Evolutionary conservation across 2,797 vertebrate genomes (phyloP), one percentile per base, ranked within the genome.

Genomic region (Babyrousa celebensis): DNA sequence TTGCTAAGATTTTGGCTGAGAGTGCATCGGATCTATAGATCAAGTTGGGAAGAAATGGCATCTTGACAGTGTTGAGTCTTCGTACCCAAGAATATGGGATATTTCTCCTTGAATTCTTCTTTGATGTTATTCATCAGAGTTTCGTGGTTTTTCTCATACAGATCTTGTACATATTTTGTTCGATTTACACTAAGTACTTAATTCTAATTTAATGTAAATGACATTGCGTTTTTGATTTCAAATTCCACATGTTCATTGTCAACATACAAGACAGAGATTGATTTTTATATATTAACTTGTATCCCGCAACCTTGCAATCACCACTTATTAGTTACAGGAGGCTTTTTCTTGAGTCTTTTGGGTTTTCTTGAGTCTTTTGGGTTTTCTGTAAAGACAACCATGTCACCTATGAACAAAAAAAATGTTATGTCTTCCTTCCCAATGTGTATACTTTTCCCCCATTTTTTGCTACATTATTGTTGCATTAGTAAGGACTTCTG

Each of bases 271-370:
- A 65, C 63, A 93, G 32, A 12, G 12, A 18, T 82, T 74, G 27
- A 56, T 80, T 58, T 65, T 78, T 94, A 27, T 58, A 8, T 82
- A 16, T 65, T 87, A 87, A 80, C 67, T 72, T 87, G 21, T 71
- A 27, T 72, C 67, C 58, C 74, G 32, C 7, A 74, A 65, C 11
- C 20, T 85, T 84, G 52, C 32, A 58, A 16, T 48, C 62, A 79
- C 65, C 14, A 25, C 11, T 58, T 67, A 16, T 65, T 56, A 88
- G 43, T 74, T 74, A 32, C 27, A 88, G 58, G 48, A 43, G 43
- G 6, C 7, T 0, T 5, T 71, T 70, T 85, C 0, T 58, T n/a
- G 5, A 48, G 43, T 48, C 7, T 80, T 36, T 82, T 60, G 74
- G 36, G 36, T 36, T 36, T 86, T 71, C 11, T 72, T 86, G 54